Evolutionary conservation across 1,140 invertebrate genomes (phyloP), one percentile per base, ranked within the genome.

Genomic region (Coptotermes formosanus): DNA sequence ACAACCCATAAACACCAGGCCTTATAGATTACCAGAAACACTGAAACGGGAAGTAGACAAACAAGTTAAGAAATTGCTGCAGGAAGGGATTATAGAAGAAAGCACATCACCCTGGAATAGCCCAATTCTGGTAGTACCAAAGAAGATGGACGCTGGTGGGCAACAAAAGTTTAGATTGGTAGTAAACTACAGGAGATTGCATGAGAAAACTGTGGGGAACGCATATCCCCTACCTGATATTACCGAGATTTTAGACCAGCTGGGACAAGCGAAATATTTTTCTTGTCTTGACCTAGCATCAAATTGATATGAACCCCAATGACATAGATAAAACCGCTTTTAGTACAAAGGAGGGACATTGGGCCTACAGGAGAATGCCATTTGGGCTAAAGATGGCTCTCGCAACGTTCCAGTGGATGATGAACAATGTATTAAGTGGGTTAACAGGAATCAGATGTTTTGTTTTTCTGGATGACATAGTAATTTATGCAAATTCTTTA

Each of bases 251-350:
- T n/a, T n/a, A 1, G 12, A 81, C 3, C 12, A 81, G 25, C 21
- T 81, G 4, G 75, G 75, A 32, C 87, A 48, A 48, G 6, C 6
- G 19, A 88, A 89, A 82, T 90, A 88, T 84, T 92, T 93, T 87
- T 88, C 88, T 8, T 88, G 89, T 0, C 86, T 92, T 16, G 43
- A 92, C 91, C 0, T 93, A 90, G 87, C 90, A 90, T 89, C 92
- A 93, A 87, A 89, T 92, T 19, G 69, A 87, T 16, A 87, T 92
- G 7, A 88, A 89, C 2, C 83, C 88, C 45, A 48, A 48, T 7
- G 45, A 48, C 45, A 48, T 7, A 82, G 75, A 21, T 86, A 92
- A 91, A 88, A 90, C 91, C 25, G 88, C 89, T 14, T 92, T 91
- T 85, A 88, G n/a, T 45, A 87, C 32, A 45, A 52, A 84, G 81